These are phyloP conservation scores for Pteropus rufus DNA, from an alignment of 2,797 vertebrate genomes.

Conservation along the genomic window DNA sequence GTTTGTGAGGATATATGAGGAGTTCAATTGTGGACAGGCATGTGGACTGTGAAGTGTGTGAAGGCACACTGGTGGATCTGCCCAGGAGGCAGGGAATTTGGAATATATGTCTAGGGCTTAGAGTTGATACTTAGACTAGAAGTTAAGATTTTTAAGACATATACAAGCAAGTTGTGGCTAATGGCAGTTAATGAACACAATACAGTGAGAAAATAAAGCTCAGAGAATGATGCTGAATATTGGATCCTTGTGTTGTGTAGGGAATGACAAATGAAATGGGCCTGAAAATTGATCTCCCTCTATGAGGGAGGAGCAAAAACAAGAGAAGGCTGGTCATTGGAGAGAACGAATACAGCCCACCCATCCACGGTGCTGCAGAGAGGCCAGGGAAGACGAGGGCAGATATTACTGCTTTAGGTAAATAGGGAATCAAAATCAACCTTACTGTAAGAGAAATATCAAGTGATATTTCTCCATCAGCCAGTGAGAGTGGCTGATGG, in stretches of 20 bases:
- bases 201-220: not conserved
- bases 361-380: not conserved
- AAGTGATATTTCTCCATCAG: too few relatives aligned
- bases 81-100: not conserved
- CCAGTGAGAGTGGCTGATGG: not conserved
- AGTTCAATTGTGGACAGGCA: not conserved
- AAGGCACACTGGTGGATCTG: not conserved
- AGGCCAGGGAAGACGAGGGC: not conserved
- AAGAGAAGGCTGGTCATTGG: not conserved
- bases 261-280: not conserved
- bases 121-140: not conserved
- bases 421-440: not conserved
- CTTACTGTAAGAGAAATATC: not conserved
- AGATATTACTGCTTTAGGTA: not conserved
- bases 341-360: not conserved
- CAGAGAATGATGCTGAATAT: not conserved
- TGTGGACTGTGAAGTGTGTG: not conserved
- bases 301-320: not conserved
- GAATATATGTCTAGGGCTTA: not conserved
- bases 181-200: not conserved
- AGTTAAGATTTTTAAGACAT: not conserved
- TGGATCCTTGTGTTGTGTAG: not conserved
- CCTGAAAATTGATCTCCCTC: not conserved
- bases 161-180: not conserved
- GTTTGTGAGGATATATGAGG: not conserved